Percentiles rank a stretch among this genome's conserved stretches.
Evolutionary conservation across 2,888 invertebrate genomes (phyloP).

Genomic region (Pyrrhia umbra): DNA sequence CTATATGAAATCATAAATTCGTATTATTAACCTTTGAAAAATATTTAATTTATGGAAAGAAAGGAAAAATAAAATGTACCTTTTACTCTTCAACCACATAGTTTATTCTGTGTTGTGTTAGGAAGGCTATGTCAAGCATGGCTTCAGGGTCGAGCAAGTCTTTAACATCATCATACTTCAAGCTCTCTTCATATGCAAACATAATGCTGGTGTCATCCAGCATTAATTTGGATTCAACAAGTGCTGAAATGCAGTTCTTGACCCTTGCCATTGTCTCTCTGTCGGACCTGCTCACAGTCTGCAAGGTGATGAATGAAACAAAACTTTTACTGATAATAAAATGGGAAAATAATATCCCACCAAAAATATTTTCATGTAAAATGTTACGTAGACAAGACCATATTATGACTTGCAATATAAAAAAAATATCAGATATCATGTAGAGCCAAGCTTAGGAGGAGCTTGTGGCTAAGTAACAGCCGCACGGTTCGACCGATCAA

Average conservation of each 20-base stretch:
- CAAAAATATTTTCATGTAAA: no score
- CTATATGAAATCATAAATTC: conserved; percentile 6
- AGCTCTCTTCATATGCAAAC: conserved; percentile 97
- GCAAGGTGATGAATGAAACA: conserved; percentile 43
- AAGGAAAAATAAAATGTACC: conserved; percentile 24
- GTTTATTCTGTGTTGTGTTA: conserved; percentile 93
- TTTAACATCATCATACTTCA: conserved; percentile 93
- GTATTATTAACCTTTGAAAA: conserved; percentile 9
- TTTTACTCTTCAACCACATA: conserved; percentile 77
- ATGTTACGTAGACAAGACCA: no score
- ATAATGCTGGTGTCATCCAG: conserved; percentile 97
- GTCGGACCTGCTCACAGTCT: conserved; percentile 93
- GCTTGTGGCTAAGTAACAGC: no score
- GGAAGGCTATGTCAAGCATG: conserved; percentile 95
- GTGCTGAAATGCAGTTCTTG: conserved; percentile 96
- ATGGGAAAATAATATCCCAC: no score
- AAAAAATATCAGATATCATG: no score
- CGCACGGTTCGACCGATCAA: no score
- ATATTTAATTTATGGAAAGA: not conserved
- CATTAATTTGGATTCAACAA: conserved; percentile 96
- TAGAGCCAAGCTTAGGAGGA: no score
- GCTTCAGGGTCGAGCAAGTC: conserved; percentile 96
- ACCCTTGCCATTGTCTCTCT: conserved; percentile 97
- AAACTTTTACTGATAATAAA: no score
- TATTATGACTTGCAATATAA: no score